Base-by-base conservation (phyloP, 2,888 invertebrate species). In the Muschampia plurimacula region DNA sequence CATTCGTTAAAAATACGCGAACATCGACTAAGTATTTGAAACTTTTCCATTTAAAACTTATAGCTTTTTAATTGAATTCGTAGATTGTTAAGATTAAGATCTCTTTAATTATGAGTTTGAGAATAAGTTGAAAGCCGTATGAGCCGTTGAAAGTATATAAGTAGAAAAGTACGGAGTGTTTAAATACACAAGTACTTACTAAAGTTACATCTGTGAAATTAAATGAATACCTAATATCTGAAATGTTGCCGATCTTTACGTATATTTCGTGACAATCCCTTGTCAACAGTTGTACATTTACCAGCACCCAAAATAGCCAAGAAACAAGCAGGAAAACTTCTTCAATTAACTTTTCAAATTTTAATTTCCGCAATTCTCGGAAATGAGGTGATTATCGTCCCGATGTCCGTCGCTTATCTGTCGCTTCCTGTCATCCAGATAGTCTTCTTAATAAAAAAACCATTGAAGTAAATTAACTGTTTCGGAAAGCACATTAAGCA, bases 1-100 rank as follows among this genome's bases (percentile, higher is more conserved):
- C 71, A 69, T 76, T 52, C 76, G 75, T 32, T 70, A 52, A 70
- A 70, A 70, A 70, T 65, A 32, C 65, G 4, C 44, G n/a, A 52
- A 55, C 66, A 59, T 10, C 22, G 55, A 39, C 57, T 12, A 36
- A 22, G 32, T 52, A 59, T 57, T 67, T 57, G 5, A 15, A 59
- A 55, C 57, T 60, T 36, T 67, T 67, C 32, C 55, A 66, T 66
- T 52, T 55, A 52, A 46, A 36, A 63, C 41, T 41, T 41, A 39
- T 59, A 32, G 10, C 13, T 32, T 13, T 13, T 32, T 59, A 60
- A n/a, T 60, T 36, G 1, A 36, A 60, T 28, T n/a, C 60, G 57
- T 57, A 1, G 22, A 9, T 13, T 9, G 55, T 15, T 22, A 57
- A 28, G 57, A n/a, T 3, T 49, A 49, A 49, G n/a, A 49, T n/a